Percentiles rank a stretch among this genome's conserved stretches.
phyloP scores from a whole-genome alignment of 1,140 invertebrate genomes.

The Drusus annulatus region DNA sequence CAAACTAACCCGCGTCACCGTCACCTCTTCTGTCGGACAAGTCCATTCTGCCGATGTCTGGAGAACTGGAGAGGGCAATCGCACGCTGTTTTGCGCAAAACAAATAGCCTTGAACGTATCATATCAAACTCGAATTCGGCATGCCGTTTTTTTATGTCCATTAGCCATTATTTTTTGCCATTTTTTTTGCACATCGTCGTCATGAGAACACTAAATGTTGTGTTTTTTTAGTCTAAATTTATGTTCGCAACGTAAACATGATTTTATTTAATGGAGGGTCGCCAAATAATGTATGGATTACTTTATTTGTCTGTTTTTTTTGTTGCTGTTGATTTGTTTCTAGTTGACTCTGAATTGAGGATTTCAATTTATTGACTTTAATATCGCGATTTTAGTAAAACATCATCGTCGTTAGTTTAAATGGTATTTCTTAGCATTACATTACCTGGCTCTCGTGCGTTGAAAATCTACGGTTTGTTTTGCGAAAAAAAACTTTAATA shows the following conservation, averaged over 20 bases:
- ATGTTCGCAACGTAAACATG: not conserved
- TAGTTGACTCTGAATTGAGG: too few relatives aligned
- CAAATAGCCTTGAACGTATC: slow-evolving; percentile 36
- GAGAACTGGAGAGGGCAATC: not conserved
- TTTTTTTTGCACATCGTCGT: slow-evolving; percentile 18
- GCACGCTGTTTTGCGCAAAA: slow-evolving; percentile 14
- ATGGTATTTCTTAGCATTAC: too few relatives aligned
- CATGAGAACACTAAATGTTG: not conserved
- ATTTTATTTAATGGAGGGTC: not conserved
- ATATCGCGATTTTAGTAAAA: too few relatives aligned
- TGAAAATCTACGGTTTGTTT: too few relatives aligned
- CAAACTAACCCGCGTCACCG: not conserved
- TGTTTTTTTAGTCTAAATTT: not conserved
- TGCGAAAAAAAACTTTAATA: too few relatives aligned
- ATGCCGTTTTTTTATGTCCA: slow-evolving; percentile 13
- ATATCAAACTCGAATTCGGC: slow-evolving; percentile 29
- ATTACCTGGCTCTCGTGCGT: too few relatives aligned
- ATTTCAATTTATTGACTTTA: too few relatives aligned
- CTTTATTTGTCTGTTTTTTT: not conserved
- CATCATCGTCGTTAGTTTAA: too few relatives aligned
- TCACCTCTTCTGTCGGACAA: not conserved
- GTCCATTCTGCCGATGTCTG: not conserved
- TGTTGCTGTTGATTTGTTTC: too few relatives aligned
- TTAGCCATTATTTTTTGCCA: slow-evolving; percentile 8
- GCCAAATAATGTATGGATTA: not conserved